Evolutionary conservation across 2,888 invertebrate species (phyloP), one percentile per base, ranked within the genome.

Genomic region (Rosalia funebris): DNA sequence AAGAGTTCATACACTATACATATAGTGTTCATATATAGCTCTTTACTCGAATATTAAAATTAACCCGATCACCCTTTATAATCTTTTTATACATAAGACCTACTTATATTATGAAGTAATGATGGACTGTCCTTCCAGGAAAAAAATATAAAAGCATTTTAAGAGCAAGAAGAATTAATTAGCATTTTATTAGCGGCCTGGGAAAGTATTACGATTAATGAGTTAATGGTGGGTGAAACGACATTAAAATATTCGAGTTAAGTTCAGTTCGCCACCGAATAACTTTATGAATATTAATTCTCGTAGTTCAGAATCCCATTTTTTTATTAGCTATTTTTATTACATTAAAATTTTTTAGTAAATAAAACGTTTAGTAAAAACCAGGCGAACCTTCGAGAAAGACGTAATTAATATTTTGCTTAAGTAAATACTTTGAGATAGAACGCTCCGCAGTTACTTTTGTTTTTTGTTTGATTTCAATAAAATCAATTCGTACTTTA

Each of bases 211-310:
- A n/a, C 34, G 34, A 34, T 34, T 34, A 34, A n/a, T 34, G 10
- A 34, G 34, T 34, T 34, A 34, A 34, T 34, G 11, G 10, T n/a
- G 34, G 34, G 11, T 11, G 3, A 42, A 42, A 11, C 19, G 19
- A 19, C 7, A 17, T 17, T 11, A 42, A 42, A 42, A 42, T 19
- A 42, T 42, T 19, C 1, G 19, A 42, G 15, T 3, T n/a, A 17
- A 12, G 42, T 42, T 42, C 17, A 11, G 19, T n/a, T 19, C n/a
- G 42, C 15, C 39, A 19, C 42, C 19, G 12, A 39, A 39, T 42
- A 17, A 19, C 34, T n/a, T 17, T 42, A 42, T 42, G 42, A 42
- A 42, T 42, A 42, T 42, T 42, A 42, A 42, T 42, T 42, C 19
- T 3, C 42, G 42, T 11, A 42, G 19, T 17, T 11, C n/a, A 12